These are phyloP conservation scores for Ageneiosus marmoratus DNA, from an alignment of 2,113 vertebrate species.

Conservation along the genomic window DNA sequence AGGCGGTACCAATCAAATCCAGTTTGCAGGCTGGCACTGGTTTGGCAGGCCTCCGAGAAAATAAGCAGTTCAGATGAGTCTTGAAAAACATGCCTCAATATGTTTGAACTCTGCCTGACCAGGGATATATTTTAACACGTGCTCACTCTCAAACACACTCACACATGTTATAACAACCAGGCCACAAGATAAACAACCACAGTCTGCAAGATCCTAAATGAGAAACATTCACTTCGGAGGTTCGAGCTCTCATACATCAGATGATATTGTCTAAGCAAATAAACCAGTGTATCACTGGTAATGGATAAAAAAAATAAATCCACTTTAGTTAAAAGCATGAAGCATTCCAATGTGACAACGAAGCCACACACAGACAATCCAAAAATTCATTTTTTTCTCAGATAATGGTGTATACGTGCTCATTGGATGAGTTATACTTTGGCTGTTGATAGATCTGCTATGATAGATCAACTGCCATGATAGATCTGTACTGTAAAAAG, in stretches of 20 bases:
- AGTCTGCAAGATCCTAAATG: neutral
- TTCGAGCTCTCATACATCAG: neutral
- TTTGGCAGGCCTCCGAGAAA: slow-evolving; percentile 39
- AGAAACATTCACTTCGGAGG: neutral
- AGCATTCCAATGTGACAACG: neutral
- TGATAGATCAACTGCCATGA: neutral
- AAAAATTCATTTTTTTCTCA: neutral
- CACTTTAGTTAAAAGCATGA: neutral
- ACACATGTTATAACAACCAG: slow-evolving; percentile 1
- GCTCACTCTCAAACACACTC: slow-evolving; percentile 17
- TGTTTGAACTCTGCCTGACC: slow-evolving; percentile 26
- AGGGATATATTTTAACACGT: slow-evolving; percentile 31
- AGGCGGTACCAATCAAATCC: neutral
- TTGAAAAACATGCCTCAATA: slow-evolving; percentile 34
- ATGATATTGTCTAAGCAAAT: neutral
- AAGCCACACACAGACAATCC: neutral
- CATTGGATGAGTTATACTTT: neutral
- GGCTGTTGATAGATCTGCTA: neutral
- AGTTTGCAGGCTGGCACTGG: slow-evolving; percentile 28
- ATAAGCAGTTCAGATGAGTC: slow-evolving; percentile 26
- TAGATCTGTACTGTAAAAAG: neutral
- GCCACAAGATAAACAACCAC: neutral
- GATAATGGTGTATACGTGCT: neutral
- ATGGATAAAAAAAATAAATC: neutral
- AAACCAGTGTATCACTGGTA: slow-evolving; percentile 1